A percentile compares a stretch with the other conserved stretches of the same genome.
Evolutionary conservation across 2,113 vertebrate genomes (phyloP).

Genomic region (Erpornis zantholeuca): DNA sequence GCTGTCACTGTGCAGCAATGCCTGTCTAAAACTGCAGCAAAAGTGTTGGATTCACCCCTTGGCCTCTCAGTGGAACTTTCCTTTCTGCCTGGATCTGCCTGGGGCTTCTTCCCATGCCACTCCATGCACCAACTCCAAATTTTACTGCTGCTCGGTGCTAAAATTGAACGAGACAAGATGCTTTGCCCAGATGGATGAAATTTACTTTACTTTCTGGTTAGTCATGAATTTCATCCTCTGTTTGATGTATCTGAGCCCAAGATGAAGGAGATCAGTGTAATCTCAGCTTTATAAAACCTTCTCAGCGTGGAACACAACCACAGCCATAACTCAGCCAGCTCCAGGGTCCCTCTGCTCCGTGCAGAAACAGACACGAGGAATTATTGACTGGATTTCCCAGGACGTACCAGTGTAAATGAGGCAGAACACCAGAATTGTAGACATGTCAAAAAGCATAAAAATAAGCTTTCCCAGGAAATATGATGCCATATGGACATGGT

Average conservation of each 20-base stretch:
- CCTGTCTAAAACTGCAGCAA: background rate
- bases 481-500: background rate
- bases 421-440: slow-evolving; percentile 5
- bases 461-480: background rate
- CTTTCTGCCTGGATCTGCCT: background rate
- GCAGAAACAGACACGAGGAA: background rate
- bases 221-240: background rate
- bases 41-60: background rate
- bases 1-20: background rate
- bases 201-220: background rate
- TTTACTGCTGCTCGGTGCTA: background rate
- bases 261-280: background rate
- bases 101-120: background rate
- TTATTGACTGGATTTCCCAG: background rate
- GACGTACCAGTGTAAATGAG: background rate
- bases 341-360: background rate
- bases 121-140: background rate
- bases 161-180: background rate
- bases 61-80: background rate
- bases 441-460: background rate
- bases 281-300: background rate
- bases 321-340: background rate
- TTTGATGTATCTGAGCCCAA: background rate
- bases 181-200: background rate
- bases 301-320: background rate